These are phyloP conservation scores for Tetrao urogallus DNA, from an alignment of 2,113 vertebrate species.

Conservation along the genomic window DNA sequence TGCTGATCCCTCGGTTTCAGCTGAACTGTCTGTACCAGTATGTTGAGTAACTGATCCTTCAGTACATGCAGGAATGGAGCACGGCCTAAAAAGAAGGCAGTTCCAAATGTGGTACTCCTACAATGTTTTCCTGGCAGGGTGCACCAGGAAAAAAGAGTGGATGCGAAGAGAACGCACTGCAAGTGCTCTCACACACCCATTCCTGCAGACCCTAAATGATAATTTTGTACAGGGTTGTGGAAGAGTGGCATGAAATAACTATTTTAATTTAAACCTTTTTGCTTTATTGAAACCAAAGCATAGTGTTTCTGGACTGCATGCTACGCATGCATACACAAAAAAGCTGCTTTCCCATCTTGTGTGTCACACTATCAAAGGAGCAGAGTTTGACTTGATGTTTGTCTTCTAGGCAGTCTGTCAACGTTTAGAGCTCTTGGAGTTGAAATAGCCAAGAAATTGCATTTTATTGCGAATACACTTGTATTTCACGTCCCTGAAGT, in stretches of 20 bases:
- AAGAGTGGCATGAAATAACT: not conserved
- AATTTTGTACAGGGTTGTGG: not conserved
- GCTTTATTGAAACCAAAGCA: not conserved
- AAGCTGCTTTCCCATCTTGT: not conserved
- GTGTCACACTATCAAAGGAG: not conserved
- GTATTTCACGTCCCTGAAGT: not conserved
- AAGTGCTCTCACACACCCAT: no score
- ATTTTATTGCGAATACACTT: not conserved
- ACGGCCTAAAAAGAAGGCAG: not conserved
- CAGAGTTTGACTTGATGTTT: not conserved
- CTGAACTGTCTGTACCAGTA: not conserved
- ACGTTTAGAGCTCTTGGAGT: not conserved
- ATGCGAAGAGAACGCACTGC: not conserved
- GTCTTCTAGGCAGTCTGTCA: not conserved
- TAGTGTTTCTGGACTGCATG: not conserved
- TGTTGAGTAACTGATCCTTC: slow-evolving; percentile 5
- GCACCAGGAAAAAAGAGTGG: fast-evolving
- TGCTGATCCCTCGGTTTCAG: not conserved
- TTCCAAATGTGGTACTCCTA: not conserved
- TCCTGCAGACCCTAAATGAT: not conserved
- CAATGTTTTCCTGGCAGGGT: not conserved
- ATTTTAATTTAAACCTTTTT: not conserved
- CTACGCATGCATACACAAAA: not conserved
- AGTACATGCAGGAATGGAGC: not conserved
- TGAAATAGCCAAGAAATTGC: not conserved